phyloP scores from a whole-genome alignment of 2,113 vertebrate genomes.

The Rana temporaria region DNA sequence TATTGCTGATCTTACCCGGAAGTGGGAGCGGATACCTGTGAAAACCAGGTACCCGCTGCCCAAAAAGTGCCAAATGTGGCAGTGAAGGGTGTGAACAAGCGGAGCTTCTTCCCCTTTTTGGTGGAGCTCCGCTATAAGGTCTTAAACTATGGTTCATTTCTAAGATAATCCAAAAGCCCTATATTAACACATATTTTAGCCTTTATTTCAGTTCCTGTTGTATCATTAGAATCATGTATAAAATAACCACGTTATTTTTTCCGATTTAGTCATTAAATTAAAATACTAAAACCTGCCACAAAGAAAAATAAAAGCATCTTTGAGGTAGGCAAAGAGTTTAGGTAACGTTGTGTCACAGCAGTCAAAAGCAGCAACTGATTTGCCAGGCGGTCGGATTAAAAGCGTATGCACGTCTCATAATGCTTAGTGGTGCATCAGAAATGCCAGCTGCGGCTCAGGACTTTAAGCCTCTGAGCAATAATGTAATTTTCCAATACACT shows the following conservation, averaged over 20 bases:
- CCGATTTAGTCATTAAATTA: no score
- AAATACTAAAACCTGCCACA: neutral
- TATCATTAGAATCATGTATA: neutral
- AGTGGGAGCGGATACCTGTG: no score
- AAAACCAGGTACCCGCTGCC: no score
- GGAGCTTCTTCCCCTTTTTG: no score
- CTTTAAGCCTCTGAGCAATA: constrained; percentile 20
- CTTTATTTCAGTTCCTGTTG: neutral
- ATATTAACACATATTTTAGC: no score
- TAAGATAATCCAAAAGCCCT: no score
- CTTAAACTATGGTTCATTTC: no score
- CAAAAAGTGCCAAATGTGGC: no score
- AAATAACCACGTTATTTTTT: no score
- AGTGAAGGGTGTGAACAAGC: no score
- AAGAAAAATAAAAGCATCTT: neutral
- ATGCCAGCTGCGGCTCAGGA: constrained; percentile 40
- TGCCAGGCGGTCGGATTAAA: constrained; percentile 9
- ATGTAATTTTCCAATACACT: constrained; percentile 9
- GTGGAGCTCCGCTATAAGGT: no score
- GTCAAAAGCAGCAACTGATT: neutral
- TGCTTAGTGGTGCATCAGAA: constrained; percentile 45
- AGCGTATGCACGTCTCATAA: neutral
- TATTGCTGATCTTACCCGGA: no score
- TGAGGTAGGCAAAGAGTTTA: neutral
- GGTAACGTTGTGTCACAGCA: neutral